Base-by-base conservation (phyloP, 2,888 invertebrate genomes). In the Morpho achilles region DNA sequence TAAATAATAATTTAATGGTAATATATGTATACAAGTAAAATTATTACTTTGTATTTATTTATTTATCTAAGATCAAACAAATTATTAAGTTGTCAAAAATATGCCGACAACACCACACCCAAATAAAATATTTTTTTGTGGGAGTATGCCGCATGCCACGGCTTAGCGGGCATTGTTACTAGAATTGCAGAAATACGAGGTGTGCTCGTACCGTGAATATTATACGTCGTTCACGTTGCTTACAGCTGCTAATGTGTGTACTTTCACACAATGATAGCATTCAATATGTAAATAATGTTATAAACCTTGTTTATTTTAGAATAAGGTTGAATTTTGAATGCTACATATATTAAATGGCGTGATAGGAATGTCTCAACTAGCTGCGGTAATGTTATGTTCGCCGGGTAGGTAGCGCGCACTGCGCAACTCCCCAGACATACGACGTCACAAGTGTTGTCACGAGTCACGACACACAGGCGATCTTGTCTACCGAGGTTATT, bases 391-490 rank as follows among this genome's bases (percentile, higher is more conserved):
- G 63, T 67, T 80, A 85, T 89, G 88, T 56, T 76, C 56, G 73
- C 89, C 88, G 75, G 77, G 87, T 90, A 74, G 68, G 67, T 82
- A 86, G 85, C 89, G 88, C 89, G 87, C 87, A 89, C 84, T 89
- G 89, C 89, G 89, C 89, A 90, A 90, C 88, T 90, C 89, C 84
- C 84, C 80, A 80, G 85, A 85, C 82, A 84, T 77, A 79, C 77
- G 76, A 84, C 85, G 84, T 85, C 83, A 84, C 73, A 72, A 73
- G 52, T 49, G 58, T 59, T 75, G 77, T 57, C 65, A 63, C 72
- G 32, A 32, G 32, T 32, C 32, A 32, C 73, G 73, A 73, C 73
- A 73, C 72, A 75, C 52, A 63, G 58, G 59, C 62, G 60, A 61
- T 58, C 61, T 65, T 64, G 66, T 67, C 62, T 61, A 58, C 57